Conservation (phyloP, 2,888 invertebrate genomes). For the Drosophila formosana region DNA sequence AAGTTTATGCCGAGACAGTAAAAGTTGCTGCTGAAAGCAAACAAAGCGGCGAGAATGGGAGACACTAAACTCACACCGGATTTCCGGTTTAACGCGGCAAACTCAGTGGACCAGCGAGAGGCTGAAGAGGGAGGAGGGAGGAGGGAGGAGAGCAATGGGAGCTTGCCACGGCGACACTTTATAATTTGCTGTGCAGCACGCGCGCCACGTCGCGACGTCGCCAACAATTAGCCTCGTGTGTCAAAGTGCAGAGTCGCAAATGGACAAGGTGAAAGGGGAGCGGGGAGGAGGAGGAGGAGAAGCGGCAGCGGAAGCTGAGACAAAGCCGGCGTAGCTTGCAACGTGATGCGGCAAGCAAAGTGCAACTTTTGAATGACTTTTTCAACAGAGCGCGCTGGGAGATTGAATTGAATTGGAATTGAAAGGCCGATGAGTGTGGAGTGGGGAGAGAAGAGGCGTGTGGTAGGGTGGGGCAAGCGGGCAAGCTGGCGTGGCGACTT, state of each 20-base stretch:
- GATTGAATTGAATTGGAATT: constrained; percentile 17
- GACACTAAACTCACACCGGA: constrained; percentile 47
- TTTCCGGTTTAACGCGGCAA: constrained; percentile 70
- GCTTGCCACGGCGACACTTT: constrained; percentile 62
- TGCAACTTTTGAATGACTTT: constrained; percentile 67
- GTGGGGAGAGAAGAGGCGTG: neutral
- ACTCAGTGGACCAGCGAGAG: constrained; percentile 6
- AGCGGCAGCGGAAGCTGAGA: constrained; percentile 58
- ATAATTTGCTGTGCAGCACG: constrained; percentile 66
- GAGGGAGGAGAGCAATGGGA: neutral
- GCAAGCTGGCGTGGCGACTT: neutral
- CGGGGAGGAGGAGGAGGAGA: too few species aligned
- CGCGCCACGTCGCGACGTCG: constrained; percentile 40
- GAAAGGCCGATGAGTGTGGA: neutral
- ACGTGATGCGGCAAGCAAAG: constrained; percentile 73
- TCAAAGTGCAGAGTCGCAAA: constrained; percentile 69
- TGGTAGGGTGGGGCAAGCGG: too few species aligned
- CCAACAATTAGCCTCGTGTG: constrained; percentile 76
- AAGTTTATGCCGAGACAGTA: constrained; percentile 57
- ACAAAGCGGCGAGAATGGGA: constrained; percentile 31
- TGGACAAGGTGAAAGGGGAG: constrained; percentile 4
- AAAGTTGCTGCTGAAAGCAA: constrained; percentile 58
- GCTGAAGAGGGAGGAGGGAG: neutral
- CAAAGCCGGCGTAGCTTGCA: constrained; percentile 50
- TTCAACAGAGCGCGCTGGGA: neutral